These are phyloP conservation scores for Osmoderma eremita DNA, from an alignment of 2,888 invertebrate genomes.

Conservation along the genomic window DNA sequence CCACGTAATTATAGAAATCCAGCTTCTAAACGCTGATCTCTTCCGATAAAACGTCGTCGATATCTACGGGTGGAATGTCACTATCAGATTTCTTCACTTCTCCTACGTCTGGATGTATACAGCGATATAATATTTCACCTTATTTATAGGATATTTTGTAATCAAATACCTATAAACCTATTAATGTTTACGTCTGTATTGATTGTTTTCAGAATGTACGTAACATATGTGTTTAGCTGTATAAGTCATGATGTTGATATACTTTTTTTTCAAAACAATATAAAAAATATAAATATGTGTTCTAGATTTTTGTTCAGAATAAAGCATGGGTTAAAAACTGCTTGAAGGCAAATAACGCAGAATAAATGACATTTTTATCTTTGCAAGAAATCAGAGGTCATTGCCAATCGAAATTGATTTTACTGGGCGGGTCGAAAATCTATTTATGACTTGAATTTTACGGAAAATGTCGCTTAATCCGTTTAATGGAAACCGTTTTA, in stretches of 20 bases:
- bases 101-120: not conserved
- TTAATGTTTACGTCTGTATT: no score
- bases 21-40: constrained; percentile 45
- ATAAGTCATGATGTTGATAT: no score
- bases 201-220: no score
- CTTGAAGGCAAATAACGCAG: not conserved
- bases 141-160: not conserved
- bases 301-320: not conserved
- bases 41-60: constrained; percentile 46
- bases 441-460: not conserved
- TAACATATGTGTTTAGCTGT: no score
- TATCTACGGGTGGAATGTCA: constrained; percentile 39
- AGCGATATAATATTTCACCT: constrained; percentile 14
- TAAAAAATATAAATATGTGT: not conserved
- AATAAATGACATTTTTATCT: not conserved
- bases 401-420: not conserved
- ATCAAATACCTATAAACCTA: no score
- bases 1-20: constrained; percentile 50
- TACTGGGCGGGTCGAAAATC: not conserved
- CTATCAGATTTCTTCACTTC: constrained; percentile 33
- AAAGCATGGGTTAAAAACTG: constrained; percentile 1
- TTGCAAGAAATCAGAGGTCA: not conserved
- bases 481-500: constrained; percentile 8
- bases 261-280: no score
- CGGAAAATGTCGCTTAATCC: not conserved